Evolutionary conservation across 2,113 vertebrate genomes (phyloP).

Genomic region (Numenius arquata): DNA sequence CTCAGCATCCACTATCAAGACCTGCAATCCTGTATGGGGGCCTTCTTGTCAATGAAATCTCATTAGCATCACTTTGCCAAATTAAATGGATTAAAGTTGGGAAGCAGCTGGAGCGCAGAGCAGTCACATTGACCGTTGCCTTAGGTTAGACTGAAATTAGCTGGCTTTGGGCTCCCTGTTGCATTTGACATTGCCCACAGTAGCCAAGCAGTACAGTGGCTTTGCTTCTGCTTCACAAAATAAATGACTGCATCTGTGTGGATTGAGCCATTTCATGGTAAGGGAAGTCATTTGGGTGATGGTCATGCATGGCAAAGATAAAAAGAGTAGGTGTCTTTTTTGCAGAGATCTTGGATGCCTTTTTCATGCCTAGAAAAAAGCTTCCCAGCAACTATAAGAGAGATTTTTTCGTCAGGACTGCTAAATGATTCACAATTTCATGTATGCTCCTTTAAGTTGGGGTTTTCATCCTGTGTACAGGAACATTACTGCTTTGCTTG

Average conservation of each 20-base stretch:
- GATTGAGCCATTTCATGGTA: background rate
- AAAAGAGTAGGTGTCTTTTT: background rate
- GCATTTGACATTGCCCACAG: background rate
- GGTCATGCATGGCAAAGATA: background rate
- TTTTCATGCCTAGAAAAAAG: background rate
- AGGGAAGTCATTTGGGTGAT: background rate
- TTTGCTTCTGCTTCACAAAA: background rate
- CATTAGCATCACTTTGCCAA: constrained; percentile 43
- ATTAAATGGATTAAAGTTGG: constrained; percentile 52
- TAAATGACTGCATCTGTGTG: background rate
- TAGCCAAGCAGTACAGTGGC: background rate
- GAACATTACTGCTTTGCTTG: background rate
- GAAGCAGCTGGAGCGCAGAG: background rate
- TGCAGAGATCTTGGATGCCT: background rate
- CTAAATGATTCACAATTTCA: background rate
- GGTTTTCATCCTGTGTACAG: background rate
- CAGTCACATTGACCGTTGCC: constrained; percentile 18
- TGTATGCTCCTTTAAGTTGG: background rate
- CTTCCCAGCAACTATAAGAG: background rate
- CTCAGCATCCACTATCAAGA: background rate
- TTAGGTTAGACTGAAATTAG: constrained; percentile 33
- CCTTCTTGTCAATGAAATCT: constrained; percentile 11
- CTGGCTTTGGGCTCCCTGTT: background rate
- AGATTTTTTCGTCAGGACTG: background rate
- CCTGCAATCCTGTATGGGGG: background rate